Conservation (phyloP, 2,113 vertebrate species). For the Prunella himalayana region DNA sequence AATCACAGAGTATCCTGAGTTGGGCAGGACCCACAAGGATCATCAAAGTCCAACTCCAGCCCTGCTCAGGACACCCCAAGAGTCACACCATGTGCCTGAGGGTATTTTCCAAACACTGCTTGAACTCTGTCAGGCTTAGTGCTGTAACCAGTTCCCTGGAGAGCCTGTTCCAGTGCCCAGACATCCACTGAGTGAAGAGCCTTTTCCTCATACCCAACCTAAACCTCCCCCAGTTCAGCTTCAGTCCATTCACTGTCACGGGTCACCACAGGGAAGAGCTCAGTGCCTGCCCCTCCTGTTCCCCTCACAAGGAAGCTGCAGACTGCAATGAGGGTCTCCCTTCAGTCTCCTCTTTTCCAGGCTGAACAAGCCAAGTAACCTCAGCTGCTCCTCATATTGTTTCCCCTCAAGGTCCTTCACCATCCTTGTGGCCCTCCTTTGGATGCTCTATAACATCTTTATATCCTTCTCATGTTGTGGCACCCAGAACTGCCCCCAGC, state of each 20-base stretch:
- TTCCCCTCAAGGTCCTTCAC: rapidly evolving
- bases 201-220: neutral
- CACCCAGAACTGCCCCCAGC: rapidly evolving
- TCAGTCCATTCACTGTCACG: neutral
- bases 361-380: rapidly evolving
- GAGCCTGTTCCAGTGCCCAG: neutral
- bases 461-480: rapidly evolving
- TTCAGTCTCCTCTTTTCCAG: neutral
- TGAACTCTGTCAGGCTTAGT: rapidly evolving
- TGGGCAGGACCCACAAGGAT: neutral
- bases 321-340: rapidly evolving
- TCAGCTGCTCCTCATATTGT: rapidly evolving
- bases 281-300: neutral
- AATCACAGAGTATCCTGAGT: neutral
- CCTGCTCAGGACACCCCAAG: neutral
- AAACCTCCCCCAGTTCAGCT: neutral
- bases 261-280: neutral
- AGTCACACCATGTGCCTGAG: neutral
- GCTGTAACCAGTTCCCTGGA: neutral
- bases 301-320: rapidly evolving
- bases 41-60: neutral
- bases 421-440: rapidly evolving
- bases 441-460: rapidly evolving
- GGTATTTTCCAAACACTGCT: neutral
- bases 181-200: neutral